Evolutionary conservation across 1,140 invertebrate species (phyloP).

Genomic region (Papilio helenus): DNA sequence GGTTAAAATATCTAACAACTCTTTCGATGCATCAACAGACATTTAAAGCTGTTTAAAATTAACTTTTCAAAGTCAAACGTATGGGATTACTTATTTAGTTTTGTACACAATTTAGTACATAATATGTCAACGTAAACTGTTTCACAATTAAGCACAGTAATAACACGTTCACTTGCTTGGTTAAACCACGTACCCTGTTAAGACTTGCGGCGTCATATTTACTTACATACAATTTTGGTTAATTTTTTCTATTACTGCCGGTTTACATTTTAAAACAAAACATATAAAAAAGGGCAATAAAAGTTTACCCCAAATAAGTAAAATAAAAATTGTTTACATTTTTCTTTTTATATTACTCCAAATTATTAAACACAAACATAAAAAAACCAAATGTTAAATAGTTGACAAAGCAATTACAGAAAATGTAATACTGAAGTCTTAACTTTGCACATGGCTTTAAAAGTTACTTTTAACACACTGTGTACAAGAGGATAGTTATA

Average conservation of each 20-base stretch:
- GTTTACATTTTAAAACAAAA: not conserved
- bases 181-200: constrained; percentile 40
- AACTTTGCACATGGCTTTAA: constrained; percentile 60
- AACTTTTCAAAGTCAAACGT: not conserved
- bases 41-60: constrained; percentile 2
- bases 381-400: not conserved
- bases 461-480: constrained; percentile 62
- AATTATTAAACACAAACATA: no score
- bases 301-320: not conserved
- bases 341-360: no score
- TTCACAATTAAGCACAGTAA: constrained; percentile 11
- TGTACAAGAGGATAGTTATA: constrained; percentile 65
- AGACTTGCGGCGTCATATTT: constrained; percentile 26
- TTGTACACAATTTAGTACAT: constrained; percentile 10
- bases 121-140: not conserved
- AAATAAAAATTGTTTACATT: no score
- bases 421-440: constrained; percentile 37
- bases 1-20: not conserved
- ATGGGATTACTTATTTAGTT: not conserved
- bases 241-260: not conserved
- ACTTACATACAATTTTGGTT: constrained; percentile 26
- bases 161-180: constrained; percentile 19
- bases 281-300: not conserved
- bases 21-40: not conserved
- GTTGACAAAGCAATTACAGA: not conserved